Percentiles rank a stretch among this genome's conserved stretches.
These are phyloP conservation scores for Catharus fuscescens DNA, from an alignment of 2,113 vertebrate species.

Conservation along the genomic window DNA sequence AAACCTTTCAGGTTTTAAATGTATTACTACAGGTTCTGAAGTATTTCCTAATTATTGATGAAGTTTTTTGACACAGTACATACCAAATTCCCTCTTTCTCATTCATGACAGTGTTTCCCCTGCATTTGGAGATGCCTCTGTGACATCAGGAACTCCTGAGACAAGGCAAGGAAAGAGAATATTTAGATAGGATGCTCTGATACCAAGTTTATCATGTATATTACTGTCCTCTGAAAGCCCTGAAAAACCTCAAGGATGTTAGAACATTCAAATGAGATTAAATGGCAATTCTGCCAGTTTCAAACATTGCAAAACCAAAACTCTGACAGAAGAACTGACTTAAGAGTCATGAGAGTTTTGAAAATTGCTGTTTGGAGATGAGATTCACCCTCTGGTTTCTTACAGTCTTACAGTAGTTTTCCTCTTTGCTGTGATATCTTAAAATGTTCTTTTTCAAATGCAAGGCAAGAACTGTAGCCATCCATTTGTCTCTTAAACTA, in stretches of 20 bases:
- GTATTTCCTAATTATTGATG: neutral
- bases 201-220: neutral
- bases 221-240: neutral
- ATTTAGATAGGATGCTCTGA: neutral
- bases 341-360: neutral
- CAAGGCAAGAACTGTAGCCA: neutral
- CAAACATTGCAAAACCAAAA: neutral
- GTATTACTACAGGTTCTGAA: neutral
- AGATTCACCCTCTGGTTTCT: neutral
- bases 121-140: neutral
- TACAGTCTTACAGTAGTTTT: neutral
- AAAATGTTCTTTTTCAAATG: neutral
- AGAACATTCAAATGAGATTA: neutral
- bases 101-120: neutral
- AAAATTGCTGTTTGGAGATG: neutral
- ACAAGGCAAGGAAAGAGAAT: neutral
- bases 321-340: neutral
- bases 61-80: neutral
- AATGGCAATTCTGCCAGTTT: neutral
- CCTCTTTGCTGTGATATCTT: neutral
- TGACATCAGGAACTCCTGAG: neutral
- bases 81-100: neutral
- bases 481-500: neutral
- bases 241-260: neutral
- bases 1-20: neutral